phyloP scores from a whole-genome alignment of 2,888 invertebrate genomes.

The Athripsodes cinereus region DNA sequence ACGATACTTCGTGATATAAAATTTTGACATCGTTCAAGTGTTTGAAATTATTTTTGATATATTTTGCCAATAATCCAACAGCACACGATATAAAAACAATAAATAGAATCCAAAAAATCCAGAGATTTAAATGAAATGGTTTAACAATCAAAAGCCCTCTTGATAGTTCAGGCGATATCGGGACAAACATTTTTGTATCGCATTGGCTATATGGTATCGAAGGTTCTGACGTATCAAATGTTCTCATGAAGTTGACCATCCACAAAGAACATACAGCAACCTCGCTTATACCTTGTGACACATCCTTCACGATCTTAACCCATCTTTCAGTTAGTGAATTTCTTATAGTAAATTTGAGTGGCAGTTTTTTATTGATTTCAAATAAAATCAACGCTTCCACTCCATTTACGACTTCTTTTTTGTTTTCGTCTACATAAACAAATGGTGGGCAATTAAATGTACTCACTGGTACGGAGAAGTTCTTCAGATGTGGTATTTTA shows the following conservation, averaged over 20 bases:
- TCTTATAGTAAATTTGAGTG: neutral
- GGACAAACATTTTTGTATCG: neutral
- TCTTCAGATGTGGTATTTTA: neutral
- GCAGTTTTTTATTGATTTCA: neutral
- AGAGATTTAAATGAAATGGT: neutral
- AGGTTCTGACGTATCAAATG: neutral
- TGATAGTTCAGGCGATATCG: neutral
- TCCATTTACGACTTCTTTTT: neutral
- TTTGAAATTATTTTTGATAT: neutral
- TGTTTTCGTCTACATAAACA: neutral
- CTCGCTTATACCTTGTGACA: neutral
- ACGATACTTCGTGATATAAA: neutral
- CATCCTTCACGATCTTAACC: neutral
- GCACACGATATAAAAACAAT: neutral
- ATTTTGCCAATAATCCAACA: neutral
- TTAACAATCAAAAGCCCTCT: neutral
- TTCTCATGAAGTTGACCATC: neutral
- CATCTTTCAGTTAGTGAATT: neutral
- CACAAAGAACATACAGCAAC: neutral
- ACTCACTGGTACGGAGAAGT: neutral
- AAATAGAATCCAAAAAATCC: neutral
- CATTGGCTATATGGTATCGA: neutral
- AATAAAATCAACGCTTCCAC: neutral
- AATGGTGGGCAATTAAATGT: neutral
- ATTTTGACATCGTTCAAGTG: neutral